Evolutionary conservation across 2,113 vertebrate species (phyloP), one percentile per base, ranked within the genome.

Genomic region (Bujurquina vittata): DNA sequence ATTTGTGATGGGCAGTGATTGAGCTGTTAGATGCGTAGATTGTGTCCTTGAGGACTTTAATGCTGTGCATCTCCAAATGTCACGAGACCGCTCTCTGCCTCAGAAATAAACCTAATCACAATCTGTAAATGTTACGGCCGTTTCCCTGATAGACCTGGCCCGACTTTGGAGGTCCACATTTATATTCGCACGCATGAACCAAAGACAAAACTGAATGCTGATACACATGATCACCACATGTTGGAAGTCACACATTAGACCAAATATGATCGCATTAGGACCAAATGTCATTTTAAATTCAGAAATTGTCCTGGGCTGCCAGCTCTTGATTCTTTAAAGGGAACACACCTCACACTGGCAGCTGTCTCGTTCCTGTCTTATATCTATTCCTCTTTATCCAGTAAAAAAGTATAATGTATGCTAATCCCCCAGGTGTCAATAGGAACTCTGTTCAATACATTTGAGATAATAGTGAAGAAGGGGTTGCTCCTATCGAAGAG

Each of bases 41-140:
- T 79, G 62, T 80, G 94, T 93, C 93, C 92, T 94, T 93, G 85
- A 94, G 89, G 94, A 86, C 83, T 91, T 92, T 10, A 10, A 37
- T 77, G 79, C 90, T 86, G 90, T 89, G 91, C 89, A 92, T 92
- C 86, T 40, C 85, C 88, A 91, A 94, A 89, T 90, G 91, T 89
- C 94, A 90, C 49, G 92, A 94, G 94, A 93, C 90, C 11, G 60
- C 86, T 61, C 67, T 59, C 72, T 67, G 89, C 86, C 79, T 84
- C 86, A 83, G 89, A 93, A 89, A 94, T 90, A 89, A 93, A 94
- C 89, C 87, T 87, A 93, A 95, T 94, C 94, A 94, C 93, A 89
- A 93, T 95, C 94, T 94, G 94, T 93, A 95, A 95, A 95, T 95
- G 93, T 95, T 95, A 95, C 93, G 94, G 90, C 94, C 89, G 91